A percentile compares a stretch with the other conserved stretches of the same genome.
Evolutionary conservation across 2,888 invertebrate genomes (phyloP).

Genomic region (Catocala nupta): DNA sequence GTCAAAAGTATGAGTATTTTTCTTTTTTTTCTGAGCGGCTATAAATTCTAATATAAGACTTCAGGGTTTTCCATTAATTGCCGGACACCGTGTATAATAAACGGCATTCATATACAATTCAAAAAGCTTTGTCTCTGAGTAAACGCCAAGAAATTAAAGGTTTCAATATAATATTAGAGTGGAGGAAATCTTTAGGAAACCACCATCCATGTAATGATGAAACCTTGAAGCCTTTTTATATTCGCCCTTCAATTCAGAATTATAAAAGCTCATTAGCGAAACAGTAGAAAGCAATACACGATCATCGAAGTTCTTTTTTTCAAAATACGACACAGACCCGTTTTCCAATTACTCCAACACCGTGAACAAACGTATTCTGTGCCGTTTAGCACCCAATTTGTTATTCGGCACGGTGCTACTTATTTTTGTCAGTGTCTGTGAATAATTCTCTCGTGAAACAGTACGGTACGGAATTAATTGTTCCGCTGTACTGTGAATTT

Average conservation of each 20-base stretch:
- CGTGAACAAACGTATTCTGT: constrained; percentile 22
- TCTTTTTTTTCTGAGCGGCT: no score
- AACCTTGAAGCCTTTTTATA: no score
- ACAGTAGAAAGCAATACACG: constrained; percentile 7
- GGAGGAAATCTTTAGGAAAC: no score
- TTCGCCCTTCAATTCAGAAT: neutral
- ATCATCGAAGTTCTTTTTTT: constrained; percentile 8
- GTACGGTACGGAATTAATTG: constrained; percentile 42
- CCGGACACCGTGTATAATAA: no score
- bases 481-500: constrained; percentile 31
- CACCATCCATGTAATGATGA: no score
- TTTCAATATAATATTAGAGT: no score
- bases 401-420: constrained; percentile 30
- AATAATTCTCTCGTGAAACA: constrained; percentile 43
- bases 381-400: constrained; percentile 40
- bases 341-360: constrained; percentile 29
- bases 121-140: no score
- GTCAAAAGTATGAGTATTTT: no score
- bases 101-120: no score
- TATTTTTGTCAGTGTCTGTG: constrained; percentile 39
- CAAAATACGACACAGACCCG: constrained; percentile 14
- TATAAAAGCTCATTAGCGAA: constrained; percentile 13
- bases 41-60: no score
- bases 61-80: no score
- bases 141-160: no score